These are phyloP conservation scores for Azemiops feae DNA, from an alignment of 2,113 vertebrate species.

Conservation along the genomic window DNA sequence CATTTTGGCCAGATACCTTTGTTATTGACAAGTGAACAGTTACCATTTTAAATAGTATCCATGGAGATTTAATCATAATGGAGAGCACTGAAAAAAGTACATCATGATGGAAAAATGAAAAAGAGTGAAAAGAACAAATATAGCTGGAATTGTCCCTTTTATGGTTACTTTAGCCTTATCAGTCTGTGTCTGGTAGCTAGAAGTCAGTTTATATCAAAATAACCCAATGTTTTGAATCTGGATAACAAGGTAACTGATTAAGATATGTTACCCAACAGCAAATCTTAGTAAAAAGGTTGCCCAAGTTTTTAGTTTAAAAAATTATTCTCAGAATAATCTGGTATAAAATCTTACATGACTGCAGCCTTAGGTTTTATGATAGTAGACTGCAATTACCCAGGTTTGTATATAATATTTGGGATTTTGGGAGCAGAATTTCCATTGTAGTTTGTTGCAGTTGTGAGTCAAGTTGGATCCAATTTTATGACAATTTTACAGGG, in stretches of 20 bases:
- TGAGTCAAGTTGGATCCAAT: not conserved
- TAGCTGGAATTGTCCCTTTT: not conserved
- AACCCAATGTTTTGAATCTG: not conserved
- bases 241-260: not conserved
- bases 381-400: not conserved
- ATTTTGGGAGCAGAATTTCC: not conserved
- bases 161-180: not conserved
- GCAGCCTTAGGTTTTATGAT: not conserved
- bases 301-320: not conserved
- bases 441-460: not conserved
- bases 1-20: not conserved
- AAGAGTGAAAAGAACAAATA: not conserved
- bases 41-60: not conserved
- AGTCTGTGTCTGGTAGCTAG: not conserved
- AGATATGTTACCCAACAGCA: not conserved
- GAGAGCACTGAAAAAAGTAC: not conserved
- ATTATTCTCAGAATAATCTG: not conserved
- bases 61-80: not conserved
- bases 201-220: not conserved
- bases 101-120: not conserved
- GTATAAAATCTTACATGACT: not conserved
- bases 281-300: not conserved
- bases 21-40: not conserved
- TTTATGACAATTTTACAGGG: not conserved
- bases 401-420: not conserved